Base-by-base conservation (phyloP, 2,113 vertebrate genomes). In the Sciurus niger region DNA sequence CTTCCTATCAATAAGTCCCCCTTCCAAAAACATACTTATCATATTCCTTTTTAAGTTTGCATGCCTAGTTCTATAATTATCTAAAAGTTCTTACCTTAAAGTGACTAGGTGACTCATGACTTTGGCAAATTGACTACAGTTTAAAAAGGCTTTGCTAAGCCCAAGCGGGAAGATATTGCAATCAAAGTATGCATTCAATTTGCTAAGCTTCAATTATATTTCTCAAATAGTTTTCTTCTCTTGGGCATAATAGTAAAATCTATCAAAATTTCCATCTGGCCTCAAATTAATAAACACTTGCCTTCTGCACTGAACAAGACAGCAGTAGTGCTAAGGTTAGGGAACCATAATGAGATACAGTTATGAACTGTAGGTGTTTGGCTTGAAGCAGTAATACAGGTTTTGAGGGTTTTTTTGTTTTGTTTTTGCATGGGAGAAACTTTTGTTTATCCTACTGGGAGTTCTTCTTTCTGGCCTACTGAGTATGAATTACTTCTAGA, bases 401-500 rank as follows among this genome's bases (percentile, higher is more conserved):
- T 58, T 58, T 58, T 58, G 55, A 8, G 55, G 55, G 20, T 8
- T 22, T 58, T 58, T 58, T 85, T 25, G 16, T 70, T 70, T n/a
- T 96, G 94, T 24, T 80, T 87, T 87, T 90, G n/a, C 55, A 63
- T 87, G 43, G n/a, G 34, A 95, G 37, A 97, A 90, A 96, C 53
- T 82, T 92, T 96, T 28, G 37, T 85, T 83, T 96, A 96, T 70
- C 18, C 84, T 85, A 10, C 53, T 96, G 89, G 95, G 70, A 96
- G 67, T 90, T 97, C 79, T 96, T 60, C 51, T 98, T 97, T 97
- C 89, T 91, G 89, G 70, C 97, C n/a, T 95, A 91, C 43, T 87
- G 85, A 91, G 18, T 96, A 93, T 79, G 37, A 98, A 97, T 98
- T 98, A 96, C 84, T 97, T 98, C 93, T 96, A 73, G 78, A 96